Base-by-base conservation (phyloP, 2,797 vertebrate species). In the Bothrops alternatus region DNA sequence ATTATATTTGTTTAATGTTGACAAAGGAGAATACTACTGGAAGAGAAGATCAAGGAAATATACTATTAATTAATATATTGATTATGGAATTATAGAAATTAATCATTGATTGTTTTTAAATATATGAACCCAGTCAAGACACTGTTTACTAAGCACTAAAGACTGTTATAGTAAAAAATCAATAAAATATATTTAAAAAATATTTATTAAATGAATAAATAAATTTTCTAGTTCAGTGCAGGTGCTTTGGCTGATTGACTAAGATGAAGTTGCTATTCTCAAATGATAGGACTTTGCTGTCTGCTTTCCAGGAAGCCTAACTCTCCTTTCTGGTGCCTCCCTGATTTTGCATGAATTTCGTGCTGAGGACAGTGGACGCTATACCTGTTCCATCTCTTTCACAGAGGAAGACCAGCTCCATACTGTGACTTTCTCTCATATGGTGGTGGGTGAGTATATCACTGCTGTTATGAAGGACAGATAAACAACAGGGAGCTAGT, bases 371-470 rank as follows among this genome's bases (percentile, higher is more conserved):
- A 90, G 92, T 90, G 88, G 92, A 57, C 78, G 0, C 18, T 92
- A 92, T 32, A 1, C 3, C 16, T 92, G 92, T 42, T 69, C 78
- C 4, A 37, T 92, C 37, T 47, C 92, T 37, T 92, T 56, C 37
- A 47, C 32, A 1, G 85, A 57, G 50, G 78, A 86, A 65, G 50
- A 37, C 10, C 60, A 92, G 61, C 32, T 69, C 26, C 50, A 86
- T 47, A 47, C 58, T 63, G 57, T 47, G 32, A 69, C 28, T 90
- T 92, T 92, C 60, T 90, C 37, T 87, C 88, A 90, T 18, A 87
- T n/a, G 16, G 78, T 92, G 88, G 88, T 86, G 26, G 92, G 88
- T 92, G 82, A 69, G 92, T 92, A 20, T n/a, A 90, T 57, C 65
- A 11, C 18, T 69, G 50, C 28, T 69, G 10, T 92, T 28, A 28